Base-by-base conservation (phyloP, 2,113 vertebrate species). In the Lanius ludovicianus region DNA sequence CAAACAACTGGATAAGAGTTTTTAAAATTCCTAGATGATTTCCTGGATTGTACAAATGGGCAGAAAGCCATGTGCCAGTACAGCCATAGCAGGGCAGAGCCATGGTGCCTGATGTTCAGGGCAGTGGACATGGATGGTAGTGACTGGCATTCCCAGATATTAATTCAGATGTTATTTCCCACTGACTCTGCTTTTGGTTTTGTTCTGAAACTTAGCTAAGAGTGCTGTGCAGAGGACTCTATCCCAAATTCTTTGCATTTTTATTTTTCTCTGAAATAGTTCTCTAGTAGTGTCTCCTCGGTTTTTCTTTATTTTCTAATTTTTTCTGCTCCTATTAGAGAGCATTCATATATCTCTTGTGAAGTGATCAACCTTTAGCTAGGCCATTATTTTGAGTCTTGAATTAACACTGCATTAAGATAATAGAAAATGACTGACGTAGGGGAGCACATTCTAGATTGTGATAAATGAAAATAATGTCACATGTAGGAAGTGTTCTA, bases 121-220 rank as follows among this genome's bases (percentile, higher is more conserved):
- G 71, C 56, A 39, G 44, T 10, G 28, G 22, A 2, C 7, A 1
- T 0, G 9, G 50, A 0, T 28, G 35, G 44, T 1, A 27, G 56
- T 8, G 70, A 17, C 25, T 37, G 53, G 8, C 27, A 11, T 79
- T 89, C 65, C 47, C 37, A 62, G 21, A 53, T 19, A 11, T 50
- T 17, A 33, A 35, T 55, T 27, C 50, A 50, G 23, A 6, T 39
- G 19, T 24, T 15, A 1, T 31, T 91, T 87, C 24, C 27, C 31
- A 12, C 25, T 81, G 46, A 25, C 27, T 46, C 13, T 44, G 23
- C 22, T 46, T 89, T 59, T 31, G 41, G 31, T 68, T 71, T 76
- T 73, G 20, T 20, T 70, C 56, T 76, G 55, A 88, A 88, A 63
- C 25, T 14, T 35, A 27, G 31, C 11, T 37, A 18, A 2, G 44